Evolutionary conservation across 2,113 vertebrate genomes (phyloP).

Genomic region (Alaudala cheleensis): DNA sequence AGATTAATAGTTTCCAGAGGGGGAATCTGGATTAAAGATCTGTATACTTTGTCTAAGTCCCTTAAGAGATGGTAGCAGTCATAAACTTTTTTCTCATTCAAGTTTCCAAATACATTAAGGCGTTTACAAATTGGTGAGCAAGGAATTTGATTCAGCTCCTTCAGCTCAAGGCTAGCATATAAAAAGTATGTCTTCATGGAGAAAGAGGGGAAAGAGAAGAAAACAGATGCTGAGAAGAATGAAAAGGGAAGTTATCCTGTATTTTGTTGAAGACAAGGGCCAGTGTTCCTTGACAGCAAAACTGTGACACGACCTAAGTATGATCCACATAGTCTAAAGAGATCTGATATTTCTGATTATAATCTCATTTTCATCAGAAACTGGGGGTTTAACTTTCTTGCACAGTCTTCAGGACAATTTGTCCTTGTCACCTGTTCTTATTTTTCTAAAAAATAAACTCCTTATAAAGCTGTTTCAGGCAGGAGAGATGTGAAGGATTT

Average conservation of each 20-base stretch:
- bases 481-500: slow-evolving; percentile 24
- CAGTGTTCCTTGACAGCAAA: neutral
- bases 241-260: neutral
- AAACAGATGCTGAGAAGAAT: neutral
- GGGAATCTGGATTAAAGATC: neutral
- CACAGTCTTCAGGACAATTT: slow-evolving; percentile 16
- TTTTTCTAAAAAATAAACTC: slow-evolving; percentile 7
- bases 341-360: neutral
- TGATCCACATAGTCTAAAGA: neutral
- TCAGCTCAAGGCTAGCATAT: neutral
- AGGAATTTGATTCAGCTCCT: neutral
- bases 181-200: neutral
- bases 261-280: neutral
- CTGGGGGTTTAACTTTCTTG: neutral
- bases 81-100: neutral
- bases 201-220: neutral
- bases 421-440: slow-evolving; percentile 16
- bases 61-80: neutral
- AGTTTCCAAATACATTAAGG: fast-evolving
- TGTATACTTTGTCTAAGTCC: neutral
- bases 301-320: neutral
- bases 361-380: neutral
- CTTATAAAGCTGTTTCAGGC: slow-evolving; percentile 2
- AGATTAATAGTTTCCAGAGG: neutral
- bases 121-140: neutral